phyloP scores from a whole-genome alignment of 2,113 vertebrate species.

The Beaufortia kweichowensis region DNA sequence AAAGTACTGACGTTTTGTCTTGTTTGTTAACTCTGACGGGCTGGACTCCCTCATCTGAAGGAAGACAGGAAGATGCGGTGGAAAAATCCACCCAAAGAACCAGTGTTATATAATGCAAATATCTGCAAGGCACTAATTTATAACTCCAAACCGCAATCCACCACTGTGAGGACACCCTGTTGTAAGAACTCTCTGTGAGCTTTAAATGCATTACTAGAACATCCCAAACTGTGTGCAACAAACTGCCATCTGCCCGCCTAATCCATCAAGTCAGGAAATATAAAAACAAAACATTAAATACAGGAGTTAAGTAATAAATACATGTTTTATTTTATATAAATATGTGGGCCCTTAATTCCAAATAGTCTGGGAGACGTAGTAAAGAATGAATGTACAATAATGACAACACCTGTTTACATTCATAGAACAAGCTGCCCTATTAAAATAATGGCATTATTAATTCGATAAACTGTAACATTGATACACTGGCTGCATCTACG shows the following conservation, averaged over 20 bases:
- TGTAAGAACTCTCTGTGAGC: constrained; percentile 17
- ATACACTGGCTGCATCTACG: constrained; percentile 56
- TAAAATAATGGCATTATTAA: constrained; percentile 50
- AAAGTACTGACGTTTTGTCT: background rate
- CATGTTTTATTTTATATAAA: constrained; percentile 66
- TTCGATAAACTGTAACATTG: constrained; percentile 53
- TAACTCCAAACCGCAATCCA: constrained; percentile 16
- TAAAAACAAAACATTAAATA: constrained; percentile 69
- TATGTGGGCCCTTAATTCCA: constrained; percentile 67
- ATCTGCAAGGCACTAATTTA: constrained; percentile 34
- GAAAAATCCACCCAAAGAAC: constrained; percentile 20
- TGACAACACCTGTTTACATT: constrained; percentile 38
- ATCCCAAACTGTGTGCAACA: background rate
- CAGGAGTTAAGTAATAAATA: constrained; percentile 73
- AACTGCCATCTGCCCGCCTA: constrained; percentile 13
- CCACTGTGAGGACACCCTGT: constrained; percentile 24
- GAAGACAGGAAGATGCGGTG: background rate
- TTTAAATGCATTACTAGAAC: background rate
- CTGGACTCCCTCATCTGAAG: background rate
- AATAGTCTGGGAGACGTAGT: constrained; percentile 53
- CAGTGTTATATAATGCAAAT: constrained; percentile 5
- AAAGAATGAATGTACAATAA: constrained; percentile 56
- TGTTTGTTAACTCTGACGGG: background rate
- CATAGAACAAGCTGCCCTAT: constrained; percentile 66
- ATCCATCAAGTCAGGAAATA: constrained; percentile 21